These are phyloP conservation scores for Oegoconia quadripuncta DNA, from an alignment of 2,888 invertebrate genomes.

Conservation along the genomic window DNA sequence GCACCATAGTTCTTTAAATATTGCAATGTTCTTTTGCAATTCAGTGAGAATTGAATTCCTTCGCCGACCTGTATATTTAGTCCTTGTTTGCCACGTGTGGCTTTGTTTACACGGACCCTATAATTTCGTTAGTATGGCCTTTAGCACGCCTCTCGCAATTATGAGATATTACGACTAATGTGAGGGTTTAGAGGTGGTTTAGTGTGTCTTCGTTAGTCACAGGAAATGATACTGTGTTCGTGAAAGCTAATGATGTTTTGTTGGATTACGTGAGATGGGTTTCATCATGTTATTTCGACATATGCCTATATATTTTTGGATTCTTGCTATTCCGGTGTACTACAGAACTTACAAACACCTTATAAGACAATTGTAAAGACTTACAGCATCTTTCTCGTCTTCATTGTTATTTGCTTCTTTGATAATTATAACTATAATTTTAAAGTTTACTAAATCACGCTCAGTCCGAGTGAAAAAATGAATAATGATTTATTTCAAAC, in stretches of 20 bases:
- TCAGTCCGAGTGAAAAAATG: too few relatives aligned
- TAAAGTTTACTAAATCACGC: too few relatives aligned
- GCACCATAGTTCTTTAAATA: too few relatives aligned
- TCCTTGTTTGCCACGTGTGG: neutral
- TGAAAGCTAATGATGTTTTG: neutral
- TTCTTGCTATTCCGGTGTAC: too few relatives aligned
- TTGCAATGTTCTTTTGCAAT: too few relatives aligned
- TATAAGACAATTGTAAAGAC: too few relatives aligned
- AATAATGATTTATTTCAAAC: too few relatives aligned
- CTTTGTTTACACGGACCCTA: constrained; percentile 4
- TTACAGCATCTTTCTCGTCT: too few relatives aligned
- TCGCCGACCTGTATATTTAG: neutral
- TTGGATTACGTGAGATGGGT: neutral
- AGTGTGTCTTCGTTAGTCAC: constrained; percentile 19
- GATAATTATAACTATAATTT: too few relatives aligned
- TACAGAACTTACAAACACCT: too few relatives aligned
- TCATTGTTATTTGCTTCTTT: too few relatives aligned
- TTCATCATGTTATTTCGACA: neutral
- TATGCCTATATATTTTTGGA: too few relatives aligned
- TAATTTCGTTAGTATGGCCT: constrained; percentile 16
- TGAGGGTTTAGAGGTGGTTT: constrained; percentile 19
- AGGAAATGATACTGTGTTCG: neutral
- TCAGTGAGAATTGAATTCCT: neutral
- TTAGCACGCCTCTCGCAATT: constrained; percentile 25
- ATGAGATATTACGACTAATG: constrained; percentile 24